Conservation (phyloP, 2,797 vertebrate genomes). For the Anabacerthia variegaticeps region DNA sequence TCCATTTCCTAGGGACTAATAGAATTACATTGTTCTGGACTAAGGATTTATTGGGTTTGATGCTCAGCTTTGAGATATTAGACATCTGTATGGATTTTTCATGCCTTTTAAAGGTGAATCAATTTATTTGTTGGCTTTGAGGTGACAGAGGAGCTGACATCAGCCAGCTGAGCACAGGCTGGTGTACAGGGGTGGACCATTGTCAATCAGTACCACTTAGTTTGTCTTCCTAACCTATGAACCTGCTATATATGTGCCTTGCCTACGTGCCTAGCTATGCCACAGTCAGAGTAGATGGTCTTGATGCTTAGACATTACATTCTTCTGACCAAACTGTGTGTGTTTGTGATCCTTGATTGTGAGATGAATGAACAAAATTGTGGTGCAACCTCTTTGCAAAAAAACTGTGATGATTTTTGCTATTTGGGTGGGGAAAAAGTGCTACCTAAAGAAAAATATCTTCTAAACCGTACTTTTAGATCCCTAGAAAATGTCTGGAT, state of each 20-base stretch:
- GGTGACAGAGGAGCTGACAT: not conserved
- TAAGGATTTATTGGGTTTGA: not conserved
- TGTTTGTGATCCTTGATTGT: not conserved
- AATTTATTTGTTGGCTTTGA: not conserved
- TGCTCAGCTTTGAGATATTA: not conserved
- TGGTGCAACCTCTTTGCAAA: not conserved
- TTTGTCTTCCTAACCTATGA: not conserved
- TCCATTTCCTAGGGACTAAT: not conserved
- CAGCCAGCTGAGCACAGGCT: not conserved
- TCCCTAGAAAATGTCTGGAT: not conserved
- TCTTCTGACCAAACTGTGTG: not conserved
- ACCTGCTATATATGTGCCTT: not conserved
- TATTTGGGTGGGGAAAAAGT: not conserved
- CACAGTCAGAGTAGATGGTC: rapidly evolving
- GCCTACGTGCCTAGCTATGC: not conserved
- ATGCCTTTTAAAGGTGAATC: not conserved
- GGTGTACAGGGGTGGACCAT: rapidly evolving
- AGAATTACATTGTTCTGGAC: not conserved
- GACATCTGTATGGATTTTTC: not conserved
- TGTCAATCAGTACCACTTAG: not conserved
- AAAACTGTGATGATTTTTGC: not conserved
- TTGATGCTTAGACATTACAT: not conserved
- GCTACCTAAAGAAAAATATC: not conserved
- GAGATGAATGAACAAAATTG: not conserved
- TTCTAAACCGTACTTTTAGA: not conserved